Evolutionary conservation across 2,888 invertebrate species (phyloP).

Genomic region (Meghimatium bilineatum): DNA sequence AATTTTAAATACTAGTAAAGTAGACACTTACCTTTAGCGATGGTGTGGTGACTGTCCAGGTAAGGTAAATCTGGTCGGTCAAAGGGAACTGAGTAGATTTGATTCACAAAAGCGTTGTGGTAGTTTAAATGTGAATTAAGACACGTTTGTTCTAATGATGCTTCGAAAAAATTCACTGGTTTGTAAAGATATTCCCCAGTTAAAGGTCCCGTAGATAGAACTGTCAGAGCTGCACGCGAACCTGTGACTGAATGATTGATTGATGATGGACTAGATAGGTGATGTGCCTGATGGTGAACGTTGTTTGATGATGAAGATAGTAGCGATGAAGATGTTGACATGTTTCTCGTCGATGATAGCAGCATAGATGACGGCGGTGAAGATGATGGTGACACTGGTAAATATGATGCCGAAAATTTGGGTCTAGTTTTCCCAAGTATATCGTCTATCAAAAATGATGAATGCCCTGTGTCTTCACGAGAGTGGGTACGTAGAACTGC

Average conservation of each 20-base stretch:
- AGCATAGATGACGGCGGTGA: slow-evolving; percentile 16
- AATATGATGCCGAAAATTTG: background rate
- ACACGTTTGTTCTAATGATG: slow-evolving; percentile 28
- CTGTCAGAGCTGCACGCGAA: background rate
- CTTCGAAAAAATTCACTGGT: slow-evolving; percentile 25
- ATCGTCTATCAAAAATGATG: slow-evolving; percentile 52
- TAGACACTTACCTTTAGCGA: slow-evolving; percentile 26
- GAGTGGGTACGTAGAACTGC: background rate
- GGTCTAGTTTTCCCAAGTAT: slow-evolving; percentile 40
- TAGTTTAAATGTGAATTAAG: slow-evolving; percentile 12
- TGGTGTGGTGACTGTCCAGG: slow-evolving; percentile 24
- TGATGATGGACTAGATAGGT: slow-evolving; percentile 12
- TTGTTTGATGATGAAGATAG: slow-evolving; percentile 5
- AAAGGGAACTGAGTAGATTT: slow-evolving; percentile 32
- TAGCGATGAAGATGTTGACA: background rate
- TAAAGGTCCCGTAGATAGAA: background rate
- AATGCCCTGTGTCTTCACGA: slow-evolving; percentile 14
- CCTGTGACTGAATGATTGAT: background rate
- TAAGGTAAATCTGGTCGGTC: slow-evolving; percentile 9
- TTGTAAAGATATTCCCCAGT: slow-evolving; percentile 22
- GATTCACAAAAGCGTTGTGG: slow-evolving; percentile 34
- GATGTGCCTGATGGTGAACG: background rate
- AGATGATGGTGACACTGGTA: slow-evolving; percentile 1
- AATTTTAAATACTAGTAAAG: background rate
- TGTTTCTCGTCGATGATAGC: slow-evolving; percentile 7